Conservation (phyloP, 2,113 vertebrate genomes). For the Setophaga petechia region DNA sequence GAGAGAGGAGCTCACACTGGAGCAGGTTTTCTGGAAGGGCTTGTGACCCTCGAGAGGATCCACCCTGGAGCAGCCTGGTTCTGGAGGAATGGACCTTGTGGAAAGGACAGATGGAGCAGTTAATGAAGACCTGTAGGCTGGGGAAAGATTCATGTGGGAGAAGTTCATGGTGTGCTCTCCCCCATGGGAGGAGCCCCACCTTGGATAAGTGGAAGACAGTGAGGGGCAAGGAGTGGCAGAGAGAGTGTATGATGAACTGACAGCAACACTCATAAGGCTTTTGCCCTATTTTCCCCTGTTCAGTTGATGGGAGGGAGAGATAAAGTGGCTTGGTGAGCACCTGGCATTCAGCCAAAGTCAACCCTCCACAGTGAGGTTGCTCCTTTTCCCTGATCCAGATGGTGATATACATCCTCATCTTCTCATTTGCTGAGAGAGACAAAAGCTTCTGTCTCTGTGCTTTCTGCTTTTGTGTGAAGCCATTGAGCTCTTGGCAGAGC, state of each 20-base stretch:
- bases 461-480: background rate
- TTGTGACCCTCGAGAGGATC: accelerated
- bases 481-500: background rate
- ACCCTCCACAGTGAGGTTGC: background rate
- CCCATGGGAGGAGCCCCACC: accelerated
- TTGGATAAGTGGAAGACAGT: background rate
- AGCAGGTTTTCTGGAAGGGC: background rate
- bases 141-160: background rate
- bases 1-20: background rate
- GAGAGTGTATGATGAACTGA: no score
- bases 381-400: background rate
- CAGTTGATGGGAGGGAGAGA: background rate
- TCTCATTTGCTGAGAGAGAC: background rate
- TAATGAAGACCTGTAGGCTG: accelerated
- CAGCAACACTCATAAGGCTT: background rate
- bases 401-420: background rate
- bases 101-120: background rate
- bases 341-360: background rate
- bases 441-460: background rate
- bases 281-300: background rate
- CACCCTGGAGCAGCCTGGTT: background rate
- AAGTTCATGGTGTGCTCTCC: accelerated
- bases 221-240: background rate
- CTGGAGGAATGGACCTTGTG: background rate
- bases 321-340: background rate